phyloP scores from a whole-genome alignment of 2,113 vertebrate genomes.

The Patagioenas fasciata region DNA sequence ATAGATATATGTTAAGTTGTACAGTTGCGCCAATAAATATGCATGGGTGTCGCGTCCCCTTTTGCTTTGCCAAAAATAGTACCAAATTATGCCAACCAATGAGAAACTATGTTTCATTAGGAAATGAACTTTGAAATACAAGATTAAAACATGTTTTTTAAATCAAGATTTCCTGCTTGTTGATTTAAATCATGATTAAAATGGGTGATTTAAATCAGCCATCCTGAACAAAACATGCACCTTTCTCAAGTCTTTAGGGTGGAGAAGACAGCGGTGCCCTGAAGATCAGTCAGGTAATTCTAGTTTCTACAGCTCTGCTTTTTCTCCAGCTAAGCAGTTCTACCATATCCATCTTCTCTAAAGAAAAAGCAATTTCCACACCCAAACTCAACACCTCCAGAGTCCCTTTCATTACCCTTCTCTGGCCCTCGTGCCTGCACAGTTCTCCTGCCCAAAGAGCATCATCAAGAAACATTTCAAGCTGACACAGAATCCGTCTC shows the following conservation, averaged over 20 bases:
- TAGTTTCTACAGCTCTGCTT: background rate
- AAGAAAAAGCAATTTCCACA: background rate
- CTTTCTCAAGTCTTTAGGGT: background rate
- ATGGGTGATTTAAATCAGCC: conserved; percentile 51
- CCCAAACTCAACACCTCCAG: background rate
- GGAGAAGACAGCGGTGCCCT: background rate
- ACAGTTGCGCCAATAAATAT: conserved; percentile 42
- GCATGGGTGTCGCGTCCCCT: conserved; percentile 50
- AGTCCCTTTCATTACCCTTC: background rate
- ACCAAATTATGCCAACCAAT: conserved; percentile 68
- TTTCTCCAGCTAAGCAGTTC: background rate
- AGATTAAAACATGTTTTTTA: conserved; percentile 54
- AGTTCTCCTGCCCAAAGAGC: background rate
- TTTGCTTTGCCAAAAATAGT: conserved; percentile 63
- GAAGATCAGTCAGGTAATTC: background rate
- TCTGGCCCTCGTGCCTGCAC: background rate
- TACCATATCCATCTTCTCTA: background rate
- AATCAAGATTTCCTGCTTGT: conserved; percentile 69
- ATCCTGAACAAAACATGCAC: background rate
- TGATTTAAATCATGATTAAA: conserved; percentile 69
- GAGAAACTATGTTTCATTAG: conserved; percentile 58
- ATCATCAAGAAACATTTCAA: background rate
- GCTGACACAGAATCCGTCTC: background rate
- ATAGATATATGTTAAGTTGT: conserved; percentile 5
- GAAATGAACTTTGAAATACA: conserved; percentile 68